phyloP scores from a whole-genome alignment of 2,797 vertebrate genomes.

The Clarias pachynema region DNA sequence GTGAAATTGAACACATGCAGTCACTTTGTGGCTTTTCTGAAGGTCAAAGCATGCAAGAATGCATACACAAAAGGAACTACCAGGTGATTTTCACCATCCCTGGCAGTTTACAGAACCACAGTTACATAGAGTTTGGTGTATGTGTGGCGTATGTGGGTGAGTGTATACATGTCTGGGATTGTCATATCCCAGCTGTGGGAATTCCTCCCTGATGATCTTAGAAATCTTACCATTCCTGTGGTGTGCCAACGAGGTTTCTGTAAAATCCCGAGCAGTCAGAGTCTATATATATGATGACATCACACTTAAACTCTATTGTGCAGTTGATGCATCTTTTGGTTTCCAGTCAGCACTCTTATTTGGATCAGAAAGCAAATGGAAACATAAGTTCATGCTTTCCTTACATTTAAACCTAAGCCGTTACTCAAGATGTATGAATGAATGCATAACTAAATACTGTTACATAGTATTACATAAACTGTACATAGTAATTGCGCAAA shows the following conservation, averaged over 20 bases:
- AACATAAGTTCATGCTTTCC: background rate
- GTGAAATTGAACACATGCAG: background rate
- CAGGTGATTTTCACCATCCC: background rate
- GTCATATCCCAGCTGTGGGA: slow-evolving; percentile 31
- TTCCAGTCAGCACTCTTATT: slow-evolving; percentile 1
- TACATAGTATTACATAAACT: too few species aligned
- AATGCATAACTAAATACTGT: background rate
- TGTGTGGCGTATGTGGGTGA: slow-evolving; percentile 25
- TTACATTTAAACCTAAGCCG: background rate
- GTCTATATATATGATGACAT: slow-evolving; percentile 17
- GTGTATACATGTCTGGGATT: slow-evolving; percentile 26
- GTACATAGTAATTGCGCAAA: background rate
- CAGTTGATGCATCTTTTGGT: background rate
- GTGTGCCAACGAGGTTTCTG: slow-evolving; percentile 29
- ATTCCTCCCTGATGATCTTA: slow-evolving; percentile 27
- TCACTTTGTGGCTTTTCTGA: background rate
- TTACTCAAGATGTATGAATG: background rate
- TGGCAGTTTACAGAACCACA: background rate
- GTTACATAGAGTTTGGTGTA: background rate
- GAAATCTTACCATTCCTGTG: slow-evolving; percentile 36
- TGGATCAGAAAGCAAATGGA: background rate
- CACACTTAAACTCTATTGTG: background rate
- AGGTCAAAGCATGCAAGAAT: background rate
- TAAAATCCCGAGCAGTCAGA: background rate
- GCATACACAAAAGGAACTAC: background rate